Conservation (phyloP, 2,797 vertebrate genomes). For the Pelobates cultripes region DNA sequence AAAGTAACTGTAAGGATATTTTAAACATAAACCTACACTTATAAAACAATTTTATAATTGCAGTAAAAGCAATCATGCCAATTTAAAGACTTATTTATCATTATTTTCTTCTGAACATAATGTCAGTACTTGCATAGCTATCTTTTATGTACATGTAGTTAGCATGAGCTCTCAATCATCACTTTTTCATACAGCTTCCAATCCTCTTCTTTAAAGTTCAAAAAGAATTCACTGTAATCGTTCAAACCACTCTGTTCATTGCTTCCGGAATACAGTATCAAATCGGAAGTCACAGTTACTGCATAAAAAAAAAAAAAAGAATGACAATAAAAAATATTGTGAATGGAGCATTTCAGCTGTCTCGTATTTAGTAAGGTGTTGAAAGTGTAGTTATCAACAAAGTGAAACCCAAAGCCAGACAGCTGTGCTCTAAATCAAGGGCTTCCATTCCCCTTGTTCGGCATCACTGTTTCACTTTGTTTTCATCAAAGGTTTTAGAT, state of each 20-base stretch:
- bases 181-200: slow-evolving; percentile 26
- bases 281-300: slow-evolving; percentile 42
- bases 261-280: slow-evolving; percentile 40
- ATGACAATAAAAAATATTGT: slow-evolving; percentile 49
- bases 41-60: too few relatives aligned
- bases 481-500: slow-evolving; percentile 52
- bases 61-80: too few relatives aligned
- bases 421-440: slow-evolving; percentile 69
- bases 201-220: slow-evolving; percentile 5
- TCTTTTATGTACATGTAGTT: not conserved
- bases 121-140: not conserved
- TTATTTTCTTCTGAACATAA: not conserved
- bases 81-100: too few relatives aligned
- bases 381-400: slow-evolving; percentile 69
- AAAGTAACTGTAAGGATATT: too few relatives aligned
- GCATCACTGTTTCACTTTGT: slow-evolving; percentile 48
- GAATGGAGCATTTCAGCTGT: slow-evolving; percentile 57
- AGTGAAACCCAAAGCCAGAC: slow-evolving; percentile 70
- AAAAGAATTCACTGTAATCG: slow-evolving; percentile 32
- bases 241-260: slow-evolving; percentile 42
- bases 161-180: slow-evolving; percentile 9
- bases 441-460: slow-evolving; percentile 57
- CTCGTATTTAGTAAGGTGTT: slow-evolving; percentile 64
- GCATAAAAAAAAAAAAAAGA: slow-evolving; percentile 17
- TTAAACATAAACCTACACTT: too few relatives aligned